phyloP scores from a whole-genome alignment of 2,113 vertebrate genomes.

The Aphelocoma coerulescens region DNA sequence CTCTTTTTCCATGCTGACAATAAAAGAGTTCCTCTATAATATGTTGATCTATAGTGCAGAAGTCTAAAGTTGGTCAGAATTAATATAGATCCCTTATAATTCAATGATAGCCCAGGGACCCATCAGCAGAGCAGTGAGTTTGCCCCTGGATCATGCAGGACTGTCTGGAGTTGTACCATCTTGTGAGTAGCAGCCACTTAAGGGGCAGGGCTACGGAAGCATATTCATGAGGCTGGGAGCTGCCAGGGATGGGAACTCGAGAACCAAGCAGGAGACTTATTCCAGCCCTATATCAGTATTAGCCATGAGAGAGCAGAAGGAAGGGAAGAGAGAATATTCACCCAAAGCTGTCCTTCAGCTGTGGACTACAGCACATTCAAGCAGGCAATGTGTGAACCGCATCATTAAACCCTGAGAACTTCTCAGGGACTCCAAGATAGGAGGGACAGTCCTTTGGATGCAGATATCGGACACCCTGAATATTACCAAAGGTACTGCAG shows the following conservation, averaged over 20 bases:
- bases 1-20: background rate
- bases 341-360: background rate
- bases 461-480: background rate
- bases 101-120: background rate
- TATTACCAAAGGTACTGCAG: background rate
- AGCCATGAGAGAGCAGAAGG: background rate
- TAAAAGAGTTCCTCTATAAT: background rate
- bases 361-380: background rate
- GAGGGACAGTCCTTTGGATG: background rate
- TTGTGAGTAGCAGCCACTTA: background rate
- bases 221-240: background rate
- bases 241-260: background rate
- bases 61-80: background rate
- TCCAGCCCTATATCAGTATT: background rate
- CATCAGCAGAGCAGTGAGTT: background rate
- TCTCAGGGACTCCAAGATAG: background rate
- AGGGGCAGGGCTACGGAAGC: background rate
- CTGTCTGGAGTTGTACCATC: background rate
- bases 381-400: accelerated
- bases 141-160: background rate
- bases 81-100: background rate
- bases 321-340: background rate
- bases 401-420: background rate
- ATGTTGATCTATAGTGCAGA: background rate
- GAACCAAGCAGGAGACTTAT: background rate